Percentiles rank a stretch among this genome's conserved stretches.
Evolutionary conservation across 2,113 vertebrate genomes (phyloP).

Genomic region (Vireo altiloquus): DNA sequence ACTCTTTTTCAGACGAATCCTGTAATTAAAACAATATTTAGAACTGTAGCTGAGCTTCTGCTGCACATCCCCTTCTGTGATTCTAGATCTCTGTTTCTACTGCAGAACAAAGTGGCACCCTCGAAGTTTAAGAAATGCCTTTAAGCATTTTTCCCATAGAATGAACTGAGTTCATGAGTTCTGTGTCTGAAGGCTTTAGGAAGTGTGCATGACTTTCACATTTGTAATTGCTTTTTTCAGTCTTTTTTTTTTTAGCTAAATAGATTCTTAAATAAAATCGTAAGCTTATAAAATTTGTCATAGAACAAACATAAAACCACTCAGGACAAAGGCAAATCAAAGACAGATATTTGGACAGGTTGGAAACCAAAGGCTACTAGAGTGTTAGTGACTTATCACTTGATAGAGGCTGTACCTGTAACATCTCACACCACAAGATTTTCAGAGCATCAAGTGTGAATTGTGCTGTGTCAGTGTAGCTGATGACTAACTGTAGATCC

Average conservation of each 20-base stretch:
- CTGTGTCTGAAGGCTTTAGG: not conserved
- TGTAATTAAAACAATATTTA: not conserved
- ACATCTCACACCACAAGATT: not conserved
- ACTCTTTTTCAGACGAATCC: not conserved
- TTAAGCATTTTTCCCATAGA: not conserved
- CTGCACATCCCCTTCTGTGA: not conserved
- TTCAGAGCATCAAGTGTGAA: not conserved
- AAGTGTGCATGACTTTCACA: not conserved
- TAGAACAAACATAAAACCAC: not conserved
- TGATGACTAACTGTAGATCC: not conserved
- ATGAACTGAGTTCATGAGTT: not conserved
- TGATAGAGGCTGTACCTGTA: not conserved
- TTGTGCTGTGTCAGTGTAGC: not conserved
- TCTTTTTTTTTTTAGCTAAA: not conserved
- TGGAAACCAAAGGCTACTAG: not conserved
- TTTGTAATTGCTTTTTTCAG: not conserved
- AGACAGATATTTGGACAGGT: not conserved
- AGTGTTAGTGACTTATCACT: not conserved
- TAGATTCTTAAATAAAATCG: not conserved
- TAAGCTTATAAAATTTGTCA: not conserved
- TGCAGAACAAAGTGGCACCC: not conserved
- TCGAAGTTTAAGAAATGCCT: not conserved
- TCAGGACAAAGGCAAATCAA: not conserved
- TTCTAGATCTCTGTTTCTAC: not conserved
- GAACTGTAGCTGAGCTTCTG: not conserved